Percentiles rank a stretch among this genome's conserved stretches.
These are phyloP conservation scores for Leptura quadrifasciata DNA, from an alignment of 2,888 invertebrate genomes.

Conservation along the genomic window DNA sequence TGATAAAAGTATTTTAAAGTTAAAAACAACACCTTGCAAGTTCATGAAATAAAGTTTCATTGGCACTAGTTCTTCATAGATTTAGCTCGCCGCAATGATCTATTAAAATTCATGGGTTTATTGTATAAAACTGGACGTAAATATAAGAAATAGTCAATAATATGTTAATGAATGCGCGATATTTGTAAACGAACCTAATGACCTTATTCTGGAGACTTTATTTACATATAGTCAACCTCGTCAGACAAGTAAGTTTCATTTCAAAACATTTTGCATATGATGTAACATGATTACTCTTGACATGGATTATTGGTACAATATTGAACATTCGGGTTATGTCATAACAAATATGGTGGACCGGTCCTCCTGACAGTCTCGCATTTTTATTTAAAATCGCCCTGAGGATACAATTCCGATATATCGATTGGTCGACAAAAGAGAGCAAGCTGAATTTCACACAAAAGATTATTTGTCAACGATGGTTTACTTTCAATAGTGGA, in stretches of 20 bases:
- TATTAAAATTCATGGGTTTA: constrained; percentile 19
- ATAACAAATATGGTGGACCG: constrained; percentile 64
- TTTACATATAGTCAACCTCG: constrained; percentile 48
- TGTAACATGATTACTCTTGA: constrained; percentile 62
- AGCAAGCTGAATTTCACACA: background rate
- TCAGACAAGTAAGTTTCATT: constrained; percentile 50
- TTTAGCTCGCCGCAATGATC: background rate
- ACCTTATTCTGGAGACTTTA: constrained; percentile 55
- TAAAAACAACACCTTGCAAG: too few relatives aligned
- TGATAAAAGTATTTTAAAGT: too few relatives aligned
- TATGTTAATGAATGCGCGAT: constrained; percentile 52
- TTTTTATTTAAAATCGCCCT: background rate
- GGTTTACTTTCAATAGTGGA: constrained; percentile 19
- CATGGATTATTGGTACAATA: constrained; percentile 66
- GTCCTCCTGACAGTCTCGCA: background rate
- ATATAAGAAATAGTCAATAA: constrained; percentile 52
- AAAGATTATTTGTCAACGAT: constrained; percentile 37
- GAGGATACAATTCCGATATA: constrained; percentile 10
- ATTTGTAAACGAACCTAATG: constrained; percentile 55
- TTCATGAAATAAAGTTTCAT: too few relatives aligned
- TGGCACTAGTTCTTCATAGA: too few relatives aligned
- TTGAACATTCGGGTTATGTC: constrained; percentile 73
- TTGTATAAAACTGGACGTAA: constrained; percentile 29
- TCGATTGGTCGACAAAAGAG: constrained; percentile 2
- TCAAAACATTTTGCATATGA: constrained; percentile 53